Percentiles rank a stretch among this genome's conserved stretches.
phyloP scores from a whole-genome alignment of 2,888 invertebrate species.

The Galeruca laticollis region DNA sequence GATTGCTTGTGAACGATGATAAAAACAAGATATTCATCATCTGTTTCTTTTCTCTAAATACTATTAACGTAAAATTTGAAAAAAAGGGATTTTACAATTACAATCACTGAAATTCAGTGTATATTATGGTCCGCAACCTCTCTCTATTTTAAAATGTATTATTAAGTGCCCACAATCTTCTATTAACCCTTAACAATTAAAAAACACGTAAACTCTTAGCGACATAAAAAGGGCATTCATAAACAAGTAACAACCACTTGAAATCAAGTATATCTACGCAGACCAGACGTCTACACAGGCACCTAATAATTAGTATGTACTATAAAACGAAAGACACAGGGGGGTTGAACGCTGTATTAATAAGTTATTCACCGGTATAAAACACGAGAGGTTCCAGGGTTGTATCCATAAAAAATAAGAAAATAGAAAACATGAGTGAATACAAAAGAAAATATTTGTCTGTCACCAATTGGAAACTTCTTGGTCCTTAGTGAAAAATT shows the following conservation, averaged over 20 bases:
- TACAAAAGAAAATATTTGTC: too few relatives aligned
- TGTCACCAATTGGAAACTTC: too few relatives aligned
- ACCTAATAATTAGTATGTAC: conserved; percentile 18
- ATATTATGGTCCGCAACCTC: too few relatives aligned
- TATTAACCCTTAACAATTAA: not conserved
- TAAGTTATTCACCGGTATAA: conserved; percentile 17
- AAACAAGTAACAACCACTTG: conserved; percentile 24
- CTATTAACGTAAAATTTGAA: too few relatives aligned
- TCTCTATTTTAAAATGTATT: not conserved
- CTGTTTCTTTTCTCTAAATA: too few relatives aligned
- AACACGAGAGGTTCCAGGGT: conserved; percentile 19
- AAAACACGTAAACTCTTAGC: conserved; percentile 15
- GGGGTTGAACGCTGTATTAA: conserved; percentile 15
- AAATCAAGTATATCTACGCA: conserved; percentile 1
- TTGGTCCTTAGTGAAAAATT: too few relatives aligned
- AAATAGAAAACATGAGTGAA: too few relatives aligned
- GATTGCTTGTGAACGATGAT: too few relatives aligned
- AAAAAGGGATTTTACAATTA: too few relatives aligned
- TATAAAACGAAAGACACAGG: conserved; percentile 16
- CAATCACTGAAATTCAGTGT: too few relatives aligned
- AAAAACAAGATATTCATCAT: too few relatives aligned
- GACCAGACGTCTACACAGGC: conserved; percentile 24
- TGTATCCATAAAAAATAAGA: conserved; percentile 4
- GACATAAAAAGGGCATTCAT: conserved; percentile 23
- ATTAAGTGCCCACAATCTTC: not conserved